Base-by-base conservation (phyloP, 2,888 invertebrate species). In the Nephrotoma flavescens region DNA sequence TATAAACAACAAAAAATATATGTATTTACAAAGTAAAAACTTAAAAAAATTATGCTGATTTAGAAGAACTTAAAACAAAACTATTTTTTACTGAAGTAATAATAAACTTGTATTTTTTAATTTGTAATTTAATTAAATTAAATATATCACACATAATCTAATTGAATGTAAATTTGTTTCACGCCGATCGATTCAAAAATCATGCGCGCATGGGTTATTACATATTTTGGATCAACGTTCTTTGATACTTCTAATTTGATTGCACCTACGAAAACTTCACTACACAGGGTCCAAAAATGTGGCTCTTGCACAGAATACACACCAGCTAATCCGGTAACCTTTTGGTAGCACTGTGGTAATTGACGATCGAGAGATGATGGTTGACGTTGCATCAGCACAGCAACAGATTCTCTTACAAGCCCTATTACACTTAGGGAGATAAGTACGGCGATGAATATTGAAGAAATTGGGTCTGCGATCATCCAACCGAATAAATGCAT, bases 401-500 rank as follows among this genome's bases (percentile, higher is more conserved):
- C 94, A 47, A 97, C 94, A 0, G 98, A 98, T 90, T 99, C 98
- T 89, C 95, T 95, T 89, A 97, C 95, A 88, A 97, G 92, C 57
- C 96, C 94, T 87, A 97, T 90, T 41, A 96, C 98, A 93, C 98
- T 98, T 47, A 96, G 92, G 41, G 95, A 96, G 90, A 99, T 98
- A 42, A 99, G 93, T 41, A 96, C 90, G 9, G 99, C 96, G 89
- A 99, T 99, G 89, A 98, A 97, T 95, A 99, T 97, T 2, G 99
- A 99, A 91, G 99, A 99, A 89, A 99, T 97, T 0, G 99, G 99
- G 92, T 99, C 99, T 6, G 99, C 99, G 89, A 98, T 96, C 97
- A 98, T 98, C 98, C 98, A 99, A 84, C 98, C 98, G 92, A 99
- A 99, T 92, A 95, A 94, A 90, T 96, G 95, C 96, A 99, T 99